Evolutionary conservation across 2,113 vertebrate genomes (phyloP).

Genomic region (Daphoenositta chrysoptera): DNA sequence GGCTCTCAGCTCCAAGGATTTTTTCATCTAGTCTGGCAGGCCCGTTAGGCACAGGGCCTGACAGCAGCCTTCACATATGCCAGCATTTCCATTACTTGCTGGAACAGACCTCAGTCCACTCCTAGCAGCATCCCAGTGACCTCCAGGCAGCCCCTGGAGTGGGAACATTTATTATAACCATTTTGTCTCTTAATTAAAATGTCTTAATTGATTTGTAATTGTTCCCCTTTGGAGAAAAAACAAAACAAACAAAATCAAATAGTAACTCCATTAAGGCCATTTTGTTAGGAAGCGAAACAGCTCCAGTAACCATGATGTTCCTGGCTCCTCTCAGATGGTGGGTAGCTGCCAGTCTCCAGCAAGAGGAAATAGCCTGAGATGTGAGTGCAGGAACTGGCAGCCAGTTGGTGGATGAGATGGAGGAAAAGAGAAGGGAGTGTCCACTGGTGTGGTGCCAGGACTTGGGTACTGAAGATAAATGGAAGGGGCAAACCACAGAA

Average conservation of each 20-base stretch:
- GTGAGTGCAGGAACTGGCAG: not conserved
- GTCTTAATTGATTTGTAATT: constrained; percentile 57
- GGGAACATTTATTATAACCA: not conserved
- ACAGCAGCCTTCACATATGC: not conserved
- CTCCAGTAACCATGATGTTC: not conserved
- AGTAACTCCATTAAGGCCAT: constrained; percentile 48
- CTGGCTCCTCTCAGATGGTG: constrained; percentile 11
- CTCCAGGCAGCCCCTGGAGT: not conserved
- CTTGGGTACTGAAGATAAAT: not conserved
- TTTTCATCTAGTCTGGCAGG: not conserved
- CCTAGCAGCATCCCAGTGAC: not conserved
- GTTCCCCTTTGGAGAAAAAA: constrained; percentile 1
- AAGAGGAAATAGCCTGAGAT: constrained; percentile 9
- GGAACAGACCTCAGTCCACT: not conserved
- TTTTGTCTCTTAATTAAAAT: constrained; percentile 56
- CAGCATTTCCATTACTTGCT: constrained; percentile 24
- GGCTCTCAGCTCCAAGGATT: not conserved
- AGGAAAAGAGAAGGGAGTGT: not conserved
- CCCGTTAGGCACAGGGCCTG: not conserved
- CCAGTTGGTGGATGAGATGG: not conserved
- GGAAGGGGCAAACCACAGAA: not conserved
- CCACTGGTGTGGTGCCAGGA: not conserved
- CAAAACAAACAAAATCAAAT: constrained; percentile 48
- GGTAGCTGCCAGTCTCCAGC: constrained; percentile 20
- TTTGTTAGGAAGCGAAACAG: constrained; percentile 3